phyloP scores from a whole-genome alignment of 1,140 invertebrate genomes.

The Zaprionus ornatus region DNA sequence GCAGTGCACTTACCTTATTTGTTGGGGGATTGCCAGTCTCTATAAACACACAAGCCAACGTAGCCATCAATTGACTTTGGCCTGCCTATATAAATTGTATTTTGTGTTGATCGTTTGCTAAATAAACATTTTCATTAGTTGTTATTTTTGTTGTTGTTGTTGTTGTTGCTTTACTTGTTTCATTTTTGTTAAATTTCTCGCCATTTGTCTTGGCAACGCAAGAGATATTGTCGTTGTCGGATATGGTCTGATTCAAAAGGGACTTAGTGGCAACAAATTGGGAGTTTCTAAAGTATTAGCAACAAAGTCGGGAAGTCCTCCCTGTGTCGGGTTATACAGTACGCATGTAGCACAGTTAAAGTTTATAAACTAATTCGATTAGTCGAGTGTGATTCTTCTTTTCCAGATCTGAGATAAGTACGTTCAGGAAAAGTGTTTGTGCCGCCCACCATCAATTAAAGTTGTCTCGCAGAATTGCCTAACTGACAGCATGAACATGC shows the following conservation, averaged over 20 bases:
- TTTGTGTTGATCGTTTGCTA: conserved; percentile 78
- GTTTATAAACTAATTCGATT: not conserved
- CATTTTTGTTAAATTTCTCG: conserved; percentile 20
- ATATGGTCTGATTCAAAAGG: not conserved
- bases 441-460: conserved; percentile 74
- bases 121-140: conserved; percentile 72
- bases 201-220: conserved; percentile 20
- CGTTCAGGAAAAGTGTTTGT: conserved; percentile 56
- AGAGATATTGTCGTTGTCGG: not conserved
- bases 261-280: not conserved
- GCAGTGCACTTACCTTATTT: not conserved
- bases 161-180: conserved; percentile 26
- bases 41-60: conserved; percentile 52
- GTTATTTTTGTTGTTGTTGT: conserved; percentile 9
- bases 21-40: conserved; percentile 59
- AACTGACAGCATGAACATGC: conserved; percentile 1
- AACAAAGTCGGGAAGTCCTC: not conserved
- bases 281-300: not conserved
- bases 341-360: not conserved
- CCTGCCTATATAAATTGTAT: conserved; percentile 76
- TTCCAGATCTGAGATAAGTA: not conserved
- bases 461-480: not conserved
- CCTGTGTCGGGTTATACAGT: not conserved
- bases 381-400: not conserved
- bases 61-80: conserved; percentile 72